Percentiles rank a stretch among this genome's conserved stretches.
Evolutionary conservation across 2,888 invertebrate species (phyloP).

Genomic region (Flabesymbios commensalis): DNA sequence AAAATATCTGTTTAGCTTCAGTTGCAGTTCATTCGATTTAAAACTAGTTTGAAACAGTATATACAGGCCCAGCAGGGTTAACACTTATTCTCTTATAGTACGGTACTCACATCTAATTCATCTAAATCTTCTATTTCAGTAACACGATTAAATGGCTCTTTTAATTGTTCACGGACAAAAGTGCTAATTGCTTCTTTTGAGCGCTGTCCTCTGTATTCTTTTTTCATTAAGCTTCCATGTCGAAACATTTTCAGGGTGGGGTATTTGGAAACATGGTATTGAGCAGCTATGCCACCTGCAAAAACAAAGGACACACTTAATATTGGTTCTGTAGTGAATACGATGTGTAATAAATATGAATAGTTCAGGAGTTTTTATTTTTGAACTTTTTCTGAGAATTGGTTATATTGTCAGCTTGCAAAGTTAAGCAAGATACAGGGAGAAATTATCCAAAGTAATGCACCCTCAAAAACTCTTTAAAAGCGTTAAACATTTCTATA

Average conservation of each 20-base stretch:
- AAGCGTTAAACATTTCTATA: too few relatives aligned
- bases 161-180: constrained; percentile 86
- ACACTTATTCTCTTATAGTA: too few relatives aligned
- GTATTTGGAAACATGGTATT: constrained; percentile 97
- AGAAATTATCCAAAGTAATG: too few relatives aligned
- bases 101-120: constrained; percentile 53
- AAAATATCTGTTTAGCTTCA: too few relatives aligned
- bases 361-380: background rate
- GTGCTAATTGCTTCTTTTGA: constrained; percentile 91
- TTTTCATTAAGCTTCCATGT: constrained; percentile 63
- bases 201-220: constrained; percentile 75
- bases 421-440: too few relatives aligned
- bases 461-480: too few relatives aligned
- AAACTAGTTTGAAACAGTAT: too few relatives aligned
- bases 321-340: constrained; percentile 5
- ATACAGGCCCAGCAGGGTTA: too few relatives aligned
- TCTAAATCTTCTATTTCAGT: constrained; percentile 63
- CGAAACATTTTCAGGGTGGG: constrained; percentile 94
- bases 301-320: background rate
- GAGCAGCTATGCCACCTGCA: constrained; percentile 75
- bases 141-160: constrained; percentile 63
- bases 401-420: too few relatives aligned
- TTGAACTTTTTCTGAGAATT: too few relatives aligned
- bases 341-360: background rate
- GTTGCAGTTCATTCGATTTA: too few relatives aligned